Percentiles rank a stretch among this genome's conserved stretches.
Conservation (phyloP, 2,888 invertebrate species). For the Leucoma salicis region DNA sequence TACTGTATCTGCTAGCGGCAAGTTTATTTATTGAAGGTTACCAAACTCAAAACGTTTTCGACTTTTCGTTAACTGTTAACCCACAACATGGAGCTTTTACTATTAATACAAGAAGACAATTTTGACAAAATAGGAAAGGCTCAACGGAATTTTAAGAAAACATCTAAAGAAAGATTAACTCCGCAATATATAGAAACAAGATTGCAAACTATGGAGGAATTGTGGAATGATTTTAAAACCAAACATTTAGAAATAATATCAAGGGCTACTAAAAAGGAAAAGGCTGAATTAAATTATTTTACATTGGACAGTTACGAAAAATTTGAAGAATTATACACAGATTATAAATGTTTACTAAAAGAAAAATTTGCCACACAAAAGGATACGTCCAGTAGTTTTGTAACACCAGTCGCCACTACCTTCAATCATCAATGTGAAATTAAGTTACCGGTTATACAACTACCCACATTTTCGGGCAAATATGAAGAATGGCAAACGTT, state of each 20-base stretch:
- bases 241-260: background rate
- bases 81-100: too few species aligned
- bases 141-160: background rate
- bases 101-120: too few species aligned
- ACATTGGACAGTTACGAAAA: background rate
- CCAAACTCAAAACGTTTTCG: too few species aligned
- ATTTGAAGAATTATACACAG: background rate
- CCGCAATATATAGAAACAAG: background rate
- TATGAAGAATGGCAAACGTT: too few species aligned
- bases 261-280: background rate
- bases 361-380: background rate
- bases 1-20: too few species aligned
- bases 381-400: background rate
- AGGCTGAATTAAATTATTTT: background rate
- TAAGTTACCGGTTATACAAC: conserved; percentile 1
- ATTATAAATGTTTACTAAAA: background rate
- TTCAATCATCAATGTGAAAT: too few species aligned
- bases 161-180: background rate
- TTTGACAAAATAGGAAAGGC: too few species aligned
- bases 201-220: background rate
- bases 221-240: background rate
- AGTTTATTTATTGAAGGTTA: too few species aligned
- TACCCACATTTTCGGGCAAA: conserved; percentile 12
- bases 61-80: too few species aligned
- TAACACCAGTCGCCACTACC: too few species aligned